A percentile compares a stretch with the other conserved stretches of the same genome.
Conservation (phyloP, 2,888 invertebrate species). For the Cistogaster globosa region DNA sequence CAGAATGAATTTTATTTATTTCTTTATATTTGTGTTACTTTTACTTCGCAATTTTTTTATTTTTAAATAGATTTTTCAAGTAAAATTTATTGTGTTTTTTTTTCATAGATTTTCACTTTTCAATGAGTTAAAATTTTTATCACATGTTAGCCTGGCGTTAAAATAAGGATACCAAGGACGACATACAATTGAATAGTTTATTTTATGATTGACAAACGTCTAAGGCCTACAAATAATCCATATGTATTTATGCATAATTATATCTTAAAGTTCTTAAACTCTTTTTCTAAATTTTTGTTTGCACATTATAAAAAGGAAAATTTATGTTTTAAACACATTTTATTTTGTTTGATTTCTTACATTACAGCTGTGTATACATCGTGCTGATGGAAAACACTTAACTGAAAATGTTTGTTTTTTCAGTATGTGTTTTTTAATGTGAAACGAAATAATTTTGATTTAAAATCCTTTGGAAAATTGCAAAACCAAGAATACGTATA, state of each 20-base stretch:
- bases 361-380: constrained; percentile 41
- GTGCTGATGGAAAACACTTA: constrained; percentile 53
- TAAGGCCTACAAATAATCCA: constrained; percentile 5
- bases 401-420: constrained; percentile 61
- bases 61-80: constrained; percentile 5
- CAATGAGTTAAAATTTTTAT: constrained; percentile 27
- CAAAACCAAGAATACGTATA: background rate
- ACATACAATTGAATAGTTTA: constrained; percentile 14
- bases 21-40: background rate
- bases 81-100: background rate
- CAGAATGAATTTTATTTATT: constrained; percentile 45
- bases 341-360: constrained; percentile 42
- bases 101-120: constrained; percentile 33
- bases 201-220: constrained; percentile 48
- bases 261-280: constrained; percentile 9
- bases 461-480: constrained; percentile 43
- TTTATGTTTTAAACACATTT: constrained; percentile 51
- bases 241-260: background rate
- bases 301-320: constrained; percentile 16
- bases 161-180: constrained; percentile 56
- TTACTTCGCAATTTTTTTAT: constrained; percentile 15
- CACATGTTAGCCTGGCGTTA: constrained; percentile 59
- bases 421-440: constrained; percentile 51
- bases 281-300: background rate
- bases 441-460: constrained; percentile 38